phyloP scores from a whole-genome alignment of 2,113 vertebrate genomes.

The Amia ocellicauda region DNA sequence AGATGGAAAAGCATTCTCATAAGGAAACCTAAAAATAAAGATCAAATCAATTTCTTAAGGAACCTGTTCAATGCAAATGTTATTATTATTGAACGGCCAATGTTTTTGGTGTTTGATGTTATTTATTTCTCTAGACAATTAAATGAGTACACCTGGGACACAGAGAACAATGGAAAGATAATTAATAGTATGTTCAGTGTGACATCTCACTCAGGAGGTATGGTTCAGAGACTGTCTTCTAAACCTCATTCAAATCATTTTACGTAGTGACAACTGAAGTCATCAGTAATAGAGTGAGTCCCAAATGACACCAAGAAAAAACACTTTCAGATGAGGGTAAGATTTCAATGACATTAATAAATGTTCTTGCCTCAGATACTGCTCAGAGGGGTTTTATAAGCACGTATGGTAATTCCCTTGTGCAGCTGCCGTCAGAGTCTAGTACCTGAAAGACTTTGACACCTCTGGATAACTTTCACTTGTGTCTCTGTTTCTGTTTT shows the following conservation, averaged over 20 bases:
- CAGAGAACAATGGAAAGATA: constrained; percentile 8
- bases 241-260: no score
- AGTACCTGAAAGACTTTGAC: constrained; percentile 31
- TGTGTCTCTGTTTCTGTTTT: constrained; percentile 3
- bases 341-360: constrained; percentile 29
- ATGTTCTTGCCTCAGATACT: not conserved
- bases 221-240: no score
- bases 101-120: no score
- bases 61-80: no score
- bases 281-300: no score
- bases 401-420: constrained; percentile 26
- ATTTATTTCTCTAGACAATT: no score
- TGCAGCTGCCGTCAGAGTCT: constrained; percentile 29
- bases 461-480: constrained; percentile 23
- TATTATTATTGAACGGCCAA: no score
- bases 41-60: no score
- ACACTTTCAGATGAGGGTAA: constrained; percentile 24
- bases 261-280: no score
- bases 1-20: no score
- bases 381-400: constrained; percentile 20
- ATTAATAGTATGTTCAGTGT: constrained; percentile 44
- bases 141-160: no score
- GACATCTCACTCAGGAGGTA: constrained; percentile 33
- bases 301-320: constrained; percentile 16
- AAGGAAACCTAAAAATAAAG: no score